Percentiles rank a stretch among this genome's conserved stretches.
Evolutionary conservation across 2,797 vertebrate genomes (phyloP).

Genomic region (Adrianichthys oophorus): DNA sequence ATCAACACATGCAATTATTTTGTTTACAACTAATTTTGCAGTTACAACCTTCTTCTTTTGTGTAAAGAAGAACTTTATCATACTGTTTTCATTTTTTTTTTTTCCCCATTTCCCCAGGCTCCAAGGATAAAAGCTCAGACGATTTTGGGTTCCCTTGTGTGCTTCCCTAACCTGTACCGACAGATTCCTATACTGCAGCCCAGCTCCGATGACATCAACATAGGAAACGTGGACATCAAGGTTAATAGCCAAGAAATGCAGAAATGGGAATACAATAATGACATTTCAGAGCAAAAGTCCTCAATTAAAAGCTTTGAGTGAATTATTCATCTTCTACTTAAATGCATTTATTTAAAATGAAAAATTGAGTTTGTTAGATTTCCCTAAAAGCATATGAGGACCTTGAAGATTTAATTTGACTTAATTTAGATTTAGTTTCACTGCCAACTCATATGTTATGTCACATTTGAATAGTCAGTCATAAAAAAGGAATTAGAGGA

Average conservation of each 20-base stretch:
- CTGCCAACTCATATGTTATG: background rate
- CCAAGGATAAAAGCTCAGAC: slow-evolving; percentile 93
- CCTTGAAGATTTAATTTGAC: too few relatives aligned
- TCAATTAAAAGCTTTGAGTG: background rate
- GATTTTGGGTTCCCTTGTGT: slow-evolving; percentile 92
- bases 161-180: slow-evolving; percentile 91
- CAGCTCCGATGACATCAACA: slow-evolving; percentile 74
- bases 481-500: background rate
- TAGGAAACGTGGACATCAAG: slow-evolving; percentile 86
- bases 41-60: background rate
- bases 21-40: background rate
- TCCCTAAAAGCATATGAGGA: background rate
- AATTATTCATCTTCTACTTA: background rate
- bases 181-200: slow-evolving; percentile 84
- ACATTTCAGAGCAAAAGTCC: background rate
- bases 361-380: background rate
- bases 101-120: slow-evolving; percentile 72
- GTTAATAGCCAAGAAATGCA: slow-evolving; percentile 61
- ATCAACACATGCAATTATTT: background rate
- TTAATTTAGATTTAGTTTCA: background rate
- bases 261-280: background rate
- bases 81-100: slow-evolving; percentile 20
- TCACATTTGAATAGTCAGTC: background rate
- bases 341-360: background rate
- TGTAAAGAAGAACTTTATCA: background rate